phyloP scores from a whole-genome alignment of 2,113 vertebrate genomes.

The Andinoacara biseriatus region DNA sequence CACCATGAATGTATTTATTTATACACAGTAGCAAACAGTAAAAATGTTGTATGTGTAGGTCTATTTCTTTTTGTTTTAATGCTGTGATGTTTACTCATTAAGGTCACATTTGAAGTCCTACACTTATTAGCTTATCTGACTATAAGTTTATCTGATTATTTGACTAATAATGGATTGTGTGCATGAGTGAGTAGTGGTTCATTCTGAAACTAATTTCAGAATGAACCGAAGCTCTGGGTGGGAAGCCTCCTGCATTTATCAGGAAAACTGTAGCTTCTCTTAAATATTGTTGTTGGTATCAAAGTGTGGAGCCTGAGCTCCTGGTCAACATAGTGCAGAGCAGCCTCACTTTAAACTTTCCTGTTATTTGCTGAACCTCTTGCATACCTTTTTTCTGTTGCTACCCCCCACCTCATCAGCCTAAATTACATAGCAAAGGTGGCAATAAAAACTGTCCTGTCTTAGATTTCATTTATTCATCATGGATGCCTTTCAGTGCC shows the following conservation, averaged over 20 bases:
- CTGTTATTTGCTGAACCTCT: background rate
- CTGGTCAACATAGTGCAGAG: background rate
- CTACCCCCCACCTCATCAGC: background rate
- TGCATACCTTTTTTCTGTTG: background rate
- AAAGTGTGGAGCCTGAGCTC: background rate
- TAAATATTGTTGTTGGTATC: background rate
- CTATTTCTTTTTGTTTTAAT: background rate
- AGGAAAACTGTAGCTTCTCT: background rate
- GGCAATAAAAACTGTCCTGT: background rate
- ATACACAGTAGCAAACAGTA: background rate
- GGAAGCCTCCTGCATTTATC: background rate
- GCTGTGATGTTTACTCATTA: background rate
- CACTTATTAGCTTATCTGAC: slow-evolving; percentile 2
- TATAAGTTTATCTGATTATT: slow-evolving; percentile 41
- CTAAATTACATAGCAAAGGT: slow-evolving; percentile 14
- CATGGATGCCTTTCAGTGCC: background rate
- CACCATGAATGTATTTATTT: background rate
- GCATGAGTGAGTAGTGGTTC: background rate
- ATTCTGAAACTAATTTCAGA: background rate
- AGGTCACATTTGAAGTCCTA: too few species aligned
- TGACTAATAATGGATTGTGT: slow-evolving; percentile 7
- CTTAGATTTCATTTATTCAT: background rate
- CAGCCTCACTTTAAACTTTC: background rate
- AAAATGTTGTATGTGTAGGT: background rate
- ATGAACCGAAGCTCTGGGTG: background rate